Base-by-base conservation (phyloP, 2,113 vertebrate genomes). In the Psammodynastes pulverulentus region DNA sequence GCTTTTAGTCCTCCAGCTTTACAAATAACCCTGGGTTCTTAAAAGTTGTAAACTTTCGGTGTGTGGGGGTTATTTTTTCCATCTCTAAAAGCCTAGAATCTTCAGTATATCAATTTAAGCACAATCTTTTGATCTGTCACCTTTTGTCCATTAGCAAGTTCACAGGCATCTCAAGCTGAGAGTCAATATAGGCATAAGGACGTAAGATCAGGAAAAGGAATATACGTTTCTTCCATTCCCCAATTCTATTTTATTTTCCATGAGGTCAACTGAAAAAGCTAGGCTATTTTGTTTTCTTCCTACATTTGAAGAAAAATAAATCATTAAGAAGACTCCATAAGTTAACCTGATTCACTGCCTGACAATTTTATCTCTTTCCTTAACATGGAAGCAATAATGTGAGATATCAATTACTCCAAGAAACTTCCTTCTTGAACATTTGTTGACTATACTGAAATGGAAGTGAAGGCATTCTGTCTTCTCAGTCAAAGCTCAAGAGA, bases 341-440 rank as follows among this genome's bases (percentile, higher is more conserved):
- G 92, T 95, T 96, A 97, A 93, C 95, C 95, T 92, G 94, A 89
- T 84, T 95, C 90, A 84, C 91, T 95, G 84, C 94, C 62, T 96
- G 94, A 96, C 92, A 97, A 96, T 96, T 97, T 97, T 97, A 95
- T 95, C 92, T 94, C 95, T 96, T 91, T 93, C 93, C 94, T 96
- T 96, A 96, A 94, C 92, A 88, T 58, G 93, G 89, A 92, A 91
- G 19, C 52, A 92, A 91, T 95, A 96, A 93, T 91, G 84, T 86
- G 94, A 96, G 93, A 92, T 96, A 95, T 95, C 96, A 96, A 94
- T 96, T 97, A 96, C 96, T 95, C 96, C 94, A 93, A 86, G 84
- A 96, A 94, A 51, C 67, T 92, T 95, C 53, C 7, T 89, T 92
- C 92, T 96, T 94, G 94, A 94, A 96, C 39, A 53, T 96, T 96